These are phyloP conservation scores for Hydropsyche betteni DNA, from an alignment of 2,888 invertebrate species.

Conservation along the genomic window DNA sequence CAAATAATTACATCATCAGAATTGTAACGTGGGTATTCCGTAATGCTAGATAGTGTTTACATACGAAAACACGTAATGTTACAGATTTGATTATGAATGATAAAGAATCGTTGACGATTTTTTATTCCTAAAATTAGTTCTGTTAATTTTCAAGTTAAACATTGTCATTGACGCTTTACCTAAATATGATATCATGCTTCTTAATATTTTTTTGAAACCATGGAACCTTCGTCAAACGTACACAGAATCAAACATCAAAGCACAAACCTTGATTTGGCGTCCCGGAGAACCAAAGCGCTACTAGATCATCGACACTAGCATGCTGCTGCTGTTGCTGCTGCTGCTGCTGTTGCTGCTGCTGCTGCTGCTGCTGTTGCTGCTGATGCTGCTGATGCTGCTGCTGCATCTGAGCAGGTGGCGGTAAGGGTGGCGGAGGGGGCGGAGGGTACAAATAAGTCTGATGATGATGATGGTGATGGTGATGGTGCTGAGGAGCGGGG, in stretches of 20 bases:
- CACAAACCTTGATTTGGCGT: slow-evolving; percentile 68
- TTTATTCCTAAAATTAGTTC: too few relatives aligned
- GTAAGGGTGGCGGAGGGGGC: slow-evolving; percentile 52
- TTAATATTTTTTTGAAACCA: too few relatives aligned
- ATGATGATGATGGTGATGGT: slow-evolving; percentile 15
- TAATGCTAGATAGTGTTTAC: too few relatives aligned
- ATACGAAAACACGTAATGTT: too few relatives aligned
- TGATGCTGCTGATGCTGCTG: slow-evolving; percentile 62
- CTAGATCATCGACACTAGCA: slow-evolving; percentile 77
- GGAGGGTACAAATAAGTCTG: slow-evolving; percentile 29
- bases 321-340: slow-evolving; percentile 62
- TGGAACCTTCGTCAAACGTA: too few relatives aligned
- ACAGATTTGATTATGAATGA: too few relatives aligned
- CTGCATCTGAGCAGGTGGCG: slow-evolving; percentile 53
- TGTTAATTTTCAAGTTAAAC: too few relatives aligned
- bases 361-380: slow-evolving; percentile 56
- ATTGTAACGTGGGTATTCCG: too few relatives aligned
- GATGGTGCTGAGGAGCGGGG: slow-evolving; percentile 9
- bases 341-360: slow-evolving; percentile 53
- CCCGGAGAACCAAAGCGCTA: slow-evolving; percentile 78
- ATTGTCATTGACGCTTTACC: too few relatives aligned
- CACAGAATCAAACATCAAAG: neutral
- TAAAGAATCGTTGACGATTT: too few relatives aligned
- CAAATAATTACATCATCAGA: too few relatives aligned
- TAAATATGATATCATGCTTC: too few relatives aligned